Percentiles rank a stretch among this genome's conserved stretches.
These are phyloP conservation scores for Leptopterna dolabrata DNA, from an alignment of 2,888 invertebrate genomes.

Conservation along the genomic window DNA sequence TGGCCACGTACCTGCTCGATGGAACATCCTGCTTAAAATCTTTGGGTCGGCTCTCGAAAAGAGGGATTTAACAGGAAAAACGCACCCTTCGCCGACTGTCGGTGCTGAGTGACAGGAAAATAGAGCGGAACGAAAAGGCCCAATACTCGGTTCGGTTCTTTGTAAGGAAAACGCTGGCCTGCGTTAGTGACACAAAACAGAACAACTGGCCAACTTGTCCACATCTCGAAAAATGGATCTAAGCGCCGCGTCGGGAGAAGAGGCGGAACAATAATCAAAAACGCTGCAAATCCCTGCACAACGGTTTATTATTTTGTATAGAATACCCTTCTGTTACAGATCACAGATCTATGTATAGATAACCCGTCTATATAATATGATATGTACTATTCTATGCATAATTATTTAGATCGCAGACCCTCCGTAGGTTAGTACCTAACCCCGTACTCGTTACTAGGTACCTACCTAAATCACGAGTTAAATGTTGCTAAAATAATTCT, in stretches of 20 bases:
- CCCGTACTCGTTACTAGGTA: no score
- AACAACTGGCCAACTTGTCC: neutral
- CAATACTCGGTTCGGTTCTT: neutral
- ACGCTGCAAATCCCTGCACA: no score
- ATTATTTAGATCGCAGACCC: no score
- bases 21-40: neutral
- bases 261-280: no score
- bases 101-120: neutral
- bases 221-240: neutral
- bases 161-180: neutral
- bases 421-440: no score
- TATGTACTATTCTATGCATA: no score
- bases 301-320: no score
- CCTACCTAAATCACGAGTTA: no score
- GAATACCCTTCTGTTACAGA: no score
- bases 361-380: no score
- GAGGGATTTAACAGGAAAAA: neutral
- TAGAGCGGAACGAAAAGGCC: neutral
- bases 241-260: neutral
- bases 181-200: neutral
- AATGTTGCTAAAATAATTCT: no score
- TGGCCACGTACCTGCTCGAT: neutral
- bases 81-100: constrained; percentile 2
- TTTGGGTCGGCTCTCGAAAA: neutral
- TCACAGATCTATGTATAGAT: no score